Base-by-base conservation (phyloP, 2,797 vertebrate species). In the Molossus alvarezi region DNA sequence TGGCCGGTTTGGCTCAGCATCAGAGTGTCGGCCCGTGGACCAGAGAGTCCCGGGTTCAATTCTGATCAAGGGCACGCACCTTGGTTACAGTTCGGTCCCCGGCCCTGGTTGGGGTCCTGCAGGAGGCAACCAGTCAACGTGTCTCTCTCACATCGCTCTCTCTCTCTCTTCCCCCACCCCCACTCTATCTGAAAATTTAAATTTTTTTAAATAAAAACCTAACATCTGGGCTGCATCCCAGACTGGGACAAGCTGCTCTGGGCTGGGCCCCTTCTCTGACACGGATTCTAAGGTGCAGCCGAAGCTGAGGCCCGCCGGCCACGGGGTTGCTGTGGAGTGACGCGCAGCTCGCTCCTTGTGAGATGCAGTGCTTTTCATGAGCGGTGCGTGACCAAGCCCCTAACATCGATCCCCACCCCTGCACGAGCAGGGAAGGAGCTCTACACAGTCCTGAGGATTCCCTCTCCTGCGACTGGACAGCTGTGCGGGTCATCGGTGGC, bases 351-450 rank as follows among this genome's bases (percentile, higher is more conserved):
- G 45, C 51, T 55, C 27, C 80, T 21, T 73, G 10, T 48, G 76
- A 90, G 60, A 71, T 33, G 41, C 91, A 37, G 71, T n/a, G 15
- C 20, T 86, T 81, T 67, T 53, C 71, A 92, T 7, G 6, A 69
- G 60, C 62, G 25, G 23, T 58, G 21, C 55, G 51, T 27, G 55
- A 33, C 53, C 27, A 64, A 58, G 27, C 53, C 69, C 64, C 33
- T 41, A 25, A 76, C 57, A 33, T 14, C 21, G 29, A 2, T n/a
- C 41, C 69, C 29, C 55, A 4, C 15, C 37, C 58, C 85, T 71
- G 7, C 4, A 14, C 0, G 3, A 6, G 15, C 23, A 21, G 81
- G 29, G 83, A 17, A 53, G 62, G 6, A 7, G 1, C 5, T 1
- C 5, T 48, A 17, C 72, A 75, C 48, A 6, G 17, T 71, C 71